Evolutionary conservation across 2,797 vertebrate genomes (phyloP).

Genomic region (Leucoraja ocellata): DNA sequence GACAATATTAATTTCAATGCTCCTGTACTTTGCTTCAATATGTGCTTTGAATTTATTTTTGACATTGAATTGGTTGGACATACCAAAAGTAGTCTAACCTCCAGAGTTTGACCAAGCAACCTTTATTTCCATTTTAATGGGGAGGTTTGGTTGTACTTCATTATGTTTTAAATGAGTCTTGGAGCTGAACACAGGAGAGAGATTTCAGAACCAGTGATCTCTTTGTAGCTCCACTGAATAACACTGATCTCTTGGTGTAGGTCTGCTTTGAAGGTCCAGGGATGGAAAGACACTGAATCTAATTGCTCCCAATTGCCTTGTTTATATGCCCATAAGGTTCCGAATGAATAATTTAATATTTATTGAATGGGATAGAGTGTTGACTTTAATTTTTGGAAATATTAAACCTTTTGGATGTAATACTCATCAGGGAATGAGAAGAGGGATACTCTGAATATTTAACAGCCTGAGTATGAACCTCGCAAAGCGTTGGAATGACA

Average conservation of each 20-base stretch:
- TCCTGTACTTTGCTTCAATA: neutral
- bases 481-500: too few relatives aligned
- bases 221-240: neutral
- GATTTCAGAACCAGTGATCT: neutral
- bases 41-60: neutral
- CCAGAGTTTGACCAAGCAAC: neutral
- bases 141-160: too few relatives aligned
- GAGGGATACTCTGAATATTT: neutral
- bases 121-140: neutral
- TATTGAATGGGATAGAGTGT: neutral
- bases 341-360: conserved; percentile 15
- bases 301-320: conserved; percentile 20
- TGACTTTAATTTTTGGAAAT: neutral
- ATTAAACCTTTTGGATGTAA: neutral
- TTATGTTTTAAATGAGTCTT: neutral
- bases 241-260: neutral
- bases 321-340: neutral
- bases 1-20: neutral
- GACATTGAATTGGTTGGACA: neutral
- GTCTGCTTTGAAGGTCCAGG: neutral
- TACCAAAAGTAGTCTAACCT: neutral
- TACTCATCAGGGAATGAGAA: neutral
- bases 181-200: neutral
- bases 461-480: neutral
- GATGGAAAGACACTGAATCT: neutral